Conservation (phyloP, 2,888 invertebrate species). For the Osmoderma eremita region DNA sequence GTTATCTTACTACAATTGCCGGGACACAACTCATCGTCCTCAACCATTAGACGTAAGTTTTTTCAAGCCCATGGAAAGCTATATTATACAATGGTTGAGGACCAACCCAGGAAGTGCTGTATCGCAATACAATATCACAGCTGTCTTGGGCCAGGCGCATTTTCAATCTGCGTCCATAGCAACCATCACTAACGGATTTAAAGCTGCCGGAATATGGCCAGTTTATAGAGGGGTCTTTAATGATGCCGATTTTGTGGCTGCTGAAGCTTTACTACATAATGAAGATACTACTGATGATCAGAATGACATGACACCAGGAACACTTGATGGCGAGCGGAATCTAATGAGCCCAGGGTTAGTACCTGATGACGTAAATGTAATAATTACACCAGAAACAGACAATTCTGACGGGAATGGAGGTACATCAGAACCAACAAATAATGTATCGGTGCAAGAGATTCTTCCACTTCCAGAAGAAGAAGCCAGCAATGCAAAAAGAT, state of each 20-base stretch:
- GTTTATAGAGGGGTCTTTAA: slow-evolving; percentile 24
- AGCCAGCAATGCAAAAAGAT: background rate
- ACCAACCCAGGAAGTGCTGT: slow-evolving; percentile 15
- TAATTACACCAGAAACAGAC: slow-evolving; percentile 4
- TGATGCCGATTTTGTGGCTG: slow-evolving; percentile 1
- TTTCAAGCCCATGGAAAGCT: slow-evolving; percentile 13
- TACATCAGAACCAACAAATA: slow-evolving; percentile 15
- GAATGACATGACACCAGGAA: background rate
- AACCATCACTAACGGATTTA: slow-evolving; percentile 44
- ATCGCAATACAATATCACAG: slow-evolving; percentile 43
- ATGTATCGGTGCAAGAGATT: slow-evolving; percentile 12
- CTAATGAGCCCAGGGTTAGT: background rate
- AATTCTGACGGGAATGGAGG: slow-evolving; percentile 2
- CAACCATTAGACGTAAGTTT: slow-evolving; percentile 16
- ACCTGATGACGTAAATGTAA: slow-evolving; percentile 10
- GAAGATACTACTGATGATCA: slow-evolving; percentile 5
- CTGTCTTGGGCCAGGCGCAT: slow-evolving; percentile 46
- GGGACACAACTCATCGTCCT: slow-evolving; percentile 20
- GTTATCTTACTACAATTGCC: slow-evolving; percentile 22
- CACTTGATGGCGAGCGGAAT: background rate
- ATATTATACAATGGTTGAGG: slow-evolving; percentile 16
- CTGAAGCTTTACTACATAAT: slow-evolving; percentile 1
- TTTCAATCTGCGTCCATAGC: slow-evolving; percentile 43
- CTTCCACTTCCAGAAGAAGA: slow-evolving; percentile 5
- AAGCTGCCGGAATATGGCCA: slow-evolving; percentile 45